Base-by-base conservation (phyloP, 2,113 vertebrate genomes). In the Neodontobutis hainanensis region DNA sequence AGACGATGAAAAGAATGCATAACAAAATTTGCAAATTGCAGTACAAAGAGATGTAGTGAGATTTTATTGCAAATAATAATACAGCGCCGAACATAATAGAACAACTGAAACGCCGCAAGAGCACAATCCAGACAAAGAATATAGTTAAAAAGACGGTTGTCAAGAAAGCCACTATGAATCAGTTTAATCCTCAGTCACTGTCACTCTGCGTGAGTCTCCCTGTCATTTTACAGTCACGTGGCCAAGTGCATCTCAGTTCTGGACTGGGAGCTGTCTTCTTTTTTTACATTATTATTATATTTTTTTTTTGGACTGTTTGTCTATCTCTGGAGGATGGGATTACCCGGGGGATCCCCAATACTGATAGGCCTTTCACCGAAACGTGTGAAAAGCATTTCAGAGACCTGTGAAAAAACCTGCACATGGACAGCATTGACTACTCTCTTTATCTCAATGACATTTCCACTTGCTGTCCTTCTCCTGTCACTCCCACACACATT, bases 311-410 rank as follows among this genome's bases (percentile, higher is more conserved):
- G 36, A 38, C 53, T 46, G 14, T 75, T 42, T 52, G 1, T 70
- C 67, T 57, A 42, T 64, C 71, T 82, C 66, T 55, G 47, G 63
- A 34, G 55, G 58, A 62, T 42, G 64, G 77, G 50, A 81, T 70
- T 68, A 70, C 61, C 68, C 47, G 3, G 8, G 53, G 65, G 65
- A 51, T 65, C 43, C 70, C 34, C 19, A 7, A 10, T 60, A 77
- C 1, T 27, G 3, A 27, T n/a, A 14, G 70, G 78, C 68, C 71
- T 56, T 4, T 0, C 56, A 70, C 45, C 68, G 83, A 27, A 3
- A 27, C 19, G 88, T 83, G 77, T 75, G 78, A 86, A 86, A 87
- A 84, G 71, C 85, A 68, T 71, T 67, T 74, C 77, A 65, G 75
- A 85, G 84, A 85, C 73, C 65, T 76, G 75, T 78, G 66, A 80